Conservation (phyloP, 2,113 vertebrate genomes). For the Callipepla squamata region DNA sequence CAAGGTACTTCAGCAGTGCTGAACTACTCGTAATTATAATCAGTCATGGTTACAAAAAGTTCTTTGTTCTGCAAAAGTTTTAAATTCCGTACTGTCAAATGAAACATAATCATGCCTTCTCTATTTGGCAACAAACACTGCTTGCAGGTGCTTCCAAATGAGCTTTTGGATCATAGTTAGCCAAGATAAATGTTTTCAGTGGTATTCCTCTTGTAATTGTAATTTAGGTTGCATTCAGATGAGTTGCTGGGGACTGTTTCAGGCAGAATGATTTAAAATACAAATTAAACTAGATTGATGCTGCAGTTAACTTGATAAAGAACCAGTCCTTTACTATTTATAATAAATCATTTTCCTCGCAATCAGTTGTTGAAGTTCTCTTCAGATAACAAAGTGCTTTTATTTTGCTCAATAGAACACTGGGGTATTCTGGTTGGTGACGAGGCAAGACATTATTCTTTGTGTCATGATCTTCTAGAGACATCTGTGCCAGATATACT, state of each 20-base stretch:
- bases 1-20: conserved; percentile 29
- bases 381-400: neutral
- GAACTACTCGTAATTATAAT: conserved; percentile 69
- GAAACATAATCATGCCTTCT: conserved; percentile 70
- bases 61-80: conserved; percentile 71
- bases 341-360: neutral
- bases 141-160: conserved; percentile 73
- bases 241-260: conserved; percentile 18
- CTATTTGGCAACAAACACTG: conserved; percentile 59
- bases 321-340: neutral
- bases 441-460: neutral
- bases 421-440: neutral
- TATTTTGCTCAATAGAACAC: neutral
- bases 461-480: neutral
- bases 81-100: conserved; percentile 64
- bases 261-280: conserved; percentile 33
- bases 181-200: conserved; percentile 69
- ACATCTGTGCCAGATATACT: neutral
- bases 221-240: conserved; percentile 53
- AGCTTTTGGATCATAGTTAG: conserved; percentile 48
- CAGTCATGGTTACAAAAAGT: conserved; percentile 58
- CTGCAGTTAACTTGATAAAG: conserved; percentile 9
- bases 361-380: conserved; percentile 16
- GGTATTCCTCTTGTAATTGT: conserved; percentile 40
- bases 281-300: conserved; percentile 3